These are phyloP conservation scores for Staurois parvus DNA, from an alignment of 2,797 vertebrate species.

Conservation along the genomic window DNA sequence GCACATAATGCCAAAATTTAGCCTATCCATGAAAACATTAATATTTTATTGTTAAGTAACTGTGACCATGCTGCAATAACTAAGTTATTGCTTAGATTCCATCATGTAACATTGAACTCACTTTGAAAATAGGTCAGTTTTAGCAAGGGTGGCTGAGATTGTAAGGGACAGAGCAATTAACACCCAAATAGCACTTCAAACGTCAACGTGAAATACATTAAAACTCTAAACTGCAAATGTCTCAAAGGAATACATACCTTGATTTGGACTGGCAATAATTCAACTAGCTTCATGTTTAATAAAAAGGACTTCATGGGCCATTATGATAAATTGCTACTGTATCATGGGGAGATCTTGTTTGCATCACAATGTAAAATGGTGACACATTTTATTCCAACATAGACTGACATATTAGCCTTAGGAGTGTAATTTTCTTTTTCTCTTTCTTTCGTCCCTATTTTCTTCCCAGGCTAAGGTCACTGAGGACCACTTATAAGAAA, in stretches of 20 bases:
- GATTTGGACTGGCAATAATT: constrained; percentile 90
- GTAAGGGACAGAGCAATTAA: constrained; percentile 52
- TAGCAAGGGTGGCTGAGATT: constrained; percentile 1
- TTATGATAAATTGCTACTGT: constrained; percentile 95
- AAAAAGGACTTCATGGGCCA: constrained; percentile 87
- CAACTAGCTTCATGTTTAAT: constrained; percentile 94
- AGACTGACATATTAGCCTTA: constrained; percentile 90
- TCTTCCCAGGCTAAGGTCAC: constrained; percentile 39
- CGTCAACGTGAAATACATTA: constrained; percentile 33
- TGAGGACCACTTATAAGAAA: constrained; percentile 30
- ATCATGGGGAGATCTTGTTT: constrained; percentile 92
- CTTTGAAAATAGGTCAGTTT: constrained; percentile 49
- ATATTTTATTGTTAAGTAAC: neutral
- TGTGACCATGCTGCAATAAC: no score
- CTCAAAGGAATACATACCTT: constrained; percentile 49
- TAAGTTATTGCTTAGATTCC: neutral
- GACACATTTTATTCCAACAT: constrained; percentile 98
- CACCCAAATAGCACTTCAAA: constrained; percentile 49
- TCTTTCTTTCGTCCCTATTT: neutral
- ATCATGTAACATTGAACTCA: constrained; percentile 53
- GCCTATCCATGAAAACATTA: neutral
- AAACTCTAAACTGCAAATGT: constrained; percentile 42
- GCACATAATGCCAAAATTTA: no score
- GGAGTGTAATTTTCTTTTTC: constrained; percentile 90
- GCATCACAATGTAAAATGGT: constrained; percentile 92